Evolutionary conservation across 2,113 vertebrate species (phyloP).

Genomic region (Hylia prasina): DNA sequence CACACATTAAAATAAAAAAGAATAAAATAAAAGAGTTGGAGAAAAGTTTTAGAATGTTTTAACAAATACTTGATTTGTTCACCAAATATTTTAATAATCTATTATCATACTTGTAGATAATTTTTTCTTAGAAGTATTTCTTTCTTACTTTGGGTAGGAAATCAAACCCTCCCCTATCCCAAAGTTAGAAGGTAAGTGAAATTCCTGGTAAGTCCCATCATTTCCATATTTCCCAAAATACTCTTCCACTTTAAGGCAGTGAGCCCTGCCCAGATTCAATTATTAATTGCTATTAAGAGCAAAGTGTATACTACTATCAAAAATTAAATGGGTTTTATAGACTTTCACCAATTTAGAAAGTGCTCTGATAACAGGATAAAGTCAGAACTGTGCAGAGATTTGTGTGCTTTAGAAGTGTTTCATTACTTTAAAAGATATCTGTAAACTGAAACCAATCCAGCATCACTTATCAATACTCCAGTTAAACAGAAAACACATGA

Average conservation of each 20-base stretch:
- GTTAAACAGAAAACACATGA: neutral
- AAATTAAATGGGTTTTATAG: neutral
- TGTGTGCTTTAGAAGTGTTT: neutral
- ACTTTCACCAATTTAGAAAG: neutral
- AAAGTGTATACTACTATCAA: neutral
- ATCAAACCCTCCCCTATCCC: neutral
- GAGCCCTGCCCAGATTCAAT: neutral
- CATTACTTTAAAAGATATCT: neutral
- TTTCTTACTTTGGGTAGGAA: fast-evolving
- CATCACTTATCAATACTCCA: neutral
- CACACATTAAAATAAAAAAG: neutral
- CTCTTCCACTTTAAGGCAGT: neutral
- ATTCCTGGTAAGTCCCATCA: neutral
- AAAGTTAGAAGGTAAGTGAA: neutral
- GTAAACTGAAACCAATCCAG: neutral
- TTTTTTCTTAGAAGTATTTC: neutral
- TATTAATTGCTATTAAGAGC: neutral
- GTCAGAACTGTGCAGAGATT: neutral
- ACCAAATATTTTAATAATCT: neutral
- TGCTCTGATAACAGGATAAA: neutral
- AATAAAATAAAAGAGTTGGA: neutral
- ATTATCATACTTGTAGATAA: neutral
- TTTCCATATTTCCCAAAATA: neutral
- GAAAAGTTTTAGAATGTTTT: neutral
- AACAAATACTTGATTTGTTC: neutral